phyloP scores from a whole-genome alignment of 2,113 vertebrate genomes.

The Octodon degus region DNA sequence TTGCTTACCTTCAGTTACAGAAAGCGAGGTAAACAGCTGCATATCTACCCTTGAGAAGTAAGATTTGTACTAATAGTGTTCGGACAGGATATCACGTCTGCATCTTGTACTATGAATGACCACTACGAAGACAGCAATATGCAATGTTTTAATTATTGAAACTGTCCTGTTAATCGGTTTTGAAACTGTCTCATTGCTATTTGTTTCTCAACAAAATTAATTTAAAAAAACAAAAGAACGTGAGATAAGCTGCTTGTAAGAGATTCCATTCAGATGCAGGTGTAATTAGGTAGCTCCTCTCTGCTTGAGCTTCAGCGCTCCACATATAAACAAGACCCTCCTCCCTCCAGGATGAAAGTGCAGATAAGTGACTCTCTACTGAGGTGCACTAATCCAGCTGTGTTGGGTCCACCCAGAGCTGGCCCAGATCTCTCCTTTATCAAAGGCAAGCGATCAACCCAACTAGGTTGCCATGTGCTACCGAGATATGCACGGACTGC shows the following conservation, averaged over 20 bases:
- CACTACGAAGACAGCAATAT: too few relatives aligned
- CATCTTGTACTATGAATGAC: too few relatives aligned
- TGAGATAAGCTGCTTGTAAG: fast-evolving
- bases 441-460: background rate
- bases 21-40: background rate
- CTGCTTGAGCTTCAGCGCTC: background rate
- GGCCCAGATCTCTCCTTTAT: background rate
- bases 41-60: too few relatives aligned
- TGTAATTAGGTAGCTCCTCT: background rate
- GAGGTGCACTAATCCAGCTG: background rate
- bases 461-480: too few relatives aligned
- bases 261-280: fast-evolving
- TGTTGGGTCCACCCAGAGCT: background rate
- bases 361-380: background rate
- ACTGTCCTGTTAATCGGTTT: too few relatives aligned
- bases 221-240: background rate
- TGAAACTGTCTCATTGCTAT: too few relatives aligned
- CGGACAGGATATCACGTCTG: too few relatives aligned
- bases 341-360: background rate
- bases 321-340: background rate
- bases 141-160: too few relatives aligned
- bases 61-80: too few relatives aligned
- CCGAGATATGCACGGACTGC: background rate
- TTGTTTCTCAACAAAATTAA: too few relatives aligned
- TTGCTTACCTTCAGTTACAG: background rate